phyloP scores from a whole-genome alignment of 2,113 vertebrate species.

The Acanthochromis polyacanthus region DNA sequence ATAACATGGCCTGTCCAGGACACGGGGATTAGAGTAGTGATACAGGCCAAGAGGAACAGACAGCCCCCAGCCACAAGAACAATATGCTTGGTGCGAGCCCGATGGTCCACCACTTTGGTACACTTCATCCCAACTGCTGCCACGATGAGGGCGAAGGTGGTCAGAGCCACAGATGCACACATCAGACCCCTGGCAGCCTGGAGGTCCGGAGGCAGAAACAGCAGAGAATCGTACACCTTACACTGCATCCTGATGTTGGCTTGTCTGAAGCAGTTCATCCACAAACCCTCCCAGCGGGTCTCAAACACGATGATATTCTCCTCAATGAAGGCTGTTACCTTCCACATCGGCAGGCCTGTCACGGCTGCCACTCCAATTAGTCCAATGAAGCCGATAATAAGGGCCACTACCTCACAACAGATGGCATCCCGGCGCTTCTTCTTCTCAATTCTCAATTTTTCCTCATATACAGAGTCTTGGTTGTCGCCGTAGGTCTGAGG shows the following conservation, averaged over 20 bases:
- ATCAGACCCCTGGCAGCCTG: conserved; percentile 91
- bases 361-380: conserved; percentile 88
- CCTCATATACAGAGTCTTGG: conserved; percentile 69
- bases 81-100: conserved; percentile 81
- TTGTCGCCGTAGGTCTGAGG: conserved; percentile 51
- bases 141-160: conserved; percentile 82
- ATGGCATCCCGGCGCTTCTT: conserved; percentile 64
- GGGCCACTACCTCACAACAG: conserved; percentile 86
- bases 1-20: conserved; percentile 85
- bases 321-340: conserved; percentile 91
- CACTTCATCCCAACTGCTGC: conserved; percentile 87
- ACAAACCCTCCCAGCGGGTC: conserved; percentile 94
- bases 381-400: conserved; percentile 88
- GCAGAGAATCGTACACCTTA: conserved; percentile 89
- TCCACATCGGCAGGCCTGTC: conserved; percentile 95
- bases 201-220: conserved; percentile 88
- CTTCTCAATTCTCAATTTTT: conserved; percentile 78
- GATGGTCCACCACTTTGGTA: conserved; percentile 79
- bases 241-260: conserved; percentile 90
- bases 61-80: conserved; percentile 83
- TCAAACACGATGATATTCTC: conserved; percentile 89
- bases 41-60: conserved; percentile 80
- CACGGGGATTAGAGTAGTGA: conserved; percentile 84
- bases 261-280: conserved; percentile 94
- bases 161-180: conserved; percentile 85